Conservation (phyloP, 2,113 vertebrate genomes). For the Bubo blakistoni region DNA sequence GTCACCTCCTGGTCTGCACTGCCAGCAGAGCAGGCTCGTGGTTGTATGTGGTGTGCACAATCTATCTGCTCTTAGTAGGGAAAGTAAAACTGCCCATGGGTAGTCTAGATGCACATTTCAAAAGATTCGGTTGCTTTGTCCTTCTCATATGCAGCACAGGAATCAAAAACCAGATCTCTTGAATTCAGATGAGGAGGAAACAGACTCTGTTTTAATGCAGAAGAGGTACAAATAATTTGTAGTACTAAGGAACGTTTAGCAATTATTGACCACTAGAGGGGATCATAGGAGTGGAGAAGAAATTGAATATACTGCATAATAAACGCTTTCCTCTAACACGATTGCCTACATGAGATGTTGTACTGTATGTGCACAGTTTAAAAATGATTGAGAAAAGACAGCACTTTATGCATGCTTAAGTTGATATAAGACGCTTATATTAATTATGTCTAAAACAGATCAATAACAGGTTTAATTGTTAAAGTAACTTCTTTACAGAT, state of each 20-base stretch:
- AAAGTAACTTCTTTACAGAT: background rate
- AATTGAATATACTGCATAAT: background rate
- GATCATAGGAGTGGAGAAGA: background rate
- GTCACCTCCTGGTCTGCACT: background rate
- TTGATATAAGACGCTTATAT: background rate
- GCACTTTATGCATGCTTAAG: background rate
- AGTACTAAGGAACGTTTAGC: background rate
- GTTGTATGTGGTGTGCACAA: fast-evolving
- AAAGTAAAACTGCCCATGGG: background rate
- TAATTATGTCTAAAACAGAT: background rate
- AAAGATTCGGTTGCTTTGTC: background rate
- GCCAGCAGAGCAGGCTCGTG: background rate
- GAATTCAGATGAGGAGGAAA: background rate
- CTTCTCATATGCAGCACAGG: background rate
- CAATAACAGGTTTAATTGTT: background rate
- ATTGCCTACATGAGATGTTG: background rate
- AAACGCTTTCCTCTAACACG: background rate
- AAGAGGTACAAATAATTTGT: background rate
- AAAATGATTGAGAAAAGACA: background rate
- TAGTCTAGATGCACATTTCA: background rate
- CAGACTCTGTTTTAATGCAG: background rate
- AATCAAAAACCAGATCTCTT: background rate
- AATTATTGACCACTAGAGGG: slow-evolving; percentile 52
- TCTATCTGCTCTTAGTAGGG: background rate
- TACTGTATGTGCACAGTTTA: background rate